phyloP scores from a whole-genome alignment of 2,113 vertebrate species.

The Marmota monax region DNA sequence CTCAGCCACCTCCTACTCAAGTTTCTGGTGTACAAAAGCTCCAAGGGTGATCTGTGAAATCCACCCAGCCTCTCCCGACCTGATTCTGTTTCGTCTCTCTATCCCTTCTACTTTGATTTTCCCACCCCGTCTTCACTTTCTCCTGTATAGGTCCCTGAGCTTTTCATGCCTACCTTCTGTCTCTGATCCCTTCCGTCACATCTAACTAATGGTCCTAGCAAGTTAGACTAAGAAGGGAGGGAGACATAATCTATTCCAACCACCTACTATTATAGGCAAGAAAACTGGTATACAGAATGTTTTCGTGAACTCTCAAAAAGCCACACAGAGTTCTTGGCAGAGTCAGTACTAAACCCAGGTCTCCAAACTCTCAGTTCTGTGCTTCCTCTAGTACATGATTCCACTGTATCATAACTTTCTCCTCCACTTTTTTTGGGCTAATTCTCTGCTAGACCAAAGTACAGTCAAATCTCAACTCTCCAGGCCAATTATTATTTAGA shows the following conservation, averaged over 20 bases:
- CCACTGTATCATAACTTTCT: not conserved
- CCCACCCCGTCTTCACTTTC: not conserved
- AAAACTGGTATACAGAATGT: not conserved
- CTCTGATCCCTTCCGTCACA: not conserved
- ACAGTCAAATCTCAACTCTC: constrained; percentile 55
- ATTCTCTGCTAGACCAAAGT: constrained; percentile 7
- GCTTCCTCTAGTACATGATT: not conserved
- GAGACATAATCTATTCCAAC: not conserved
- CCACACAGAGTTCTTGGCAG: not conserved
- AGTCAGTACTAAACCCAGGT: not conserved
- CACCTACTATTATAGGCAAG: not conserved
- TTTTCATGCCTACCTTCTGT: not conserved
- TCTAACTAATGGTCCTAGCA: not conserved
- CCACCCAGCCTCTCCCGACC: not conserved
- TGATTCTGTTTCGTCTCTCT: not conserved
- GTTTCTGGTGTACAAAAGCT: not conserved
- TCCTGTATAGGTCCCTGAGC: not conserved
- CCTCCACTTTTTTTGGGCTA: not conserved
- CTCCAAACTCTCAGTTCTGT: not conserved
- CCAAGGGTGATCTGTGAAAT: not conserved
- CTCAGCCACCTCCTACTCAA: not conserved
- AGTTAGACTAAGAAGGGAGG: not conserved
- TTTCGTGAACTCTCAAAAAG: not conserved
- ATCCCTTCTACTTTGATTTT: not conserved
- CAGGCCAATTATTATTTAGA: constrained; percentile 73